A percentile compares a stretch with the other conserved stretches of the same genome.
Evolutionary conservation across 2,888 invertebrate genomes (phyloP).

Genomic region (Brassicogethes aeneus): DNA sequence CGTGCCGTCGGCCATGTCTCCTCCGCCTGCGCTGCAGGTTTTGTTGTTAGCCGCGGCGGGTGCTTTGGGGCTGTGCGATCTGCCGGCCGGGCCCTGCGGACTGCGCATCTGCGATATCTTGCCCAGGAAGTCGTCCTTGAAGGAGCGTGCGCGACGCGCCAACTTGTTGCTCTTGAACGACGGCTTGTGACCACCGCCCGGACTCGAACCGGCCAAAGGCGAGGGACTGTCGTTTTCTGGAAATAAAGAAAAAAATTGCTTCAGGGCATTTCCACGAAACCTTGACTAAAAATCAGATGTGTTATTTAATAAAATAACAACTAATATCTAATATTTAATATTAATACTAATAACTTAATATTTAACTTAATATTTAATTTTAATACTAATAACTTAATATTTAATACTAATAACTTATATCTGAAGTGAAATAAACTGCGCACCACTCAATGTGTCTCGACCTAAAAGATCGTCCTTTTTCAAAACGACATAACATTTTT

Average conservation of each 20-base stretch:
- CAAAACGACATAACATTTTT: no score
- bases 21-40: slow-evolving; percentile 25
- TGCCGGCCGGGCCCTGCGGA: slow-evolving; percentile 40
- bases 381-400: no score
- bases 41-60: slow-evolving; percentile 23
- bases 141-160: slow-evolving; percentile 79
- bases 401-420: no score
- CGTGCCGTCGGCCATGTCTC: slow-evolving; percentile 42
- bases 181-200: slow-evolving; percentile 67
- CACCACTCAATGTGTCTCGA: no score
- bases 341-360: no score
- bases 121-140: slow-evolving; percentile 88
- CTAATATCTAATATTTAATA: no score
- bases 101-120: slow-evolving; percentile 86
- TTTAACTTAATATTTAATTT: no score
- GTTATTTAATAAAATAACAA: no score
- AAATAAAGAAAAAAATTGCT: slow-evolving; percentile 16
- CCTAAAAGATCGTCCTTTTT: no score
- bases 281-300: no score
- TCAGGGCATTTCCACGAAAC: no score
- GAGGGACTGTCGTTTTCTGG: slow-evolving; percentile 33
- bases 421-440: no score
- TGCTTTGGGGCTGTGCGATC: slow-evolving; percentile 42
- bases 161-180: slow-evolving; percentile 75
- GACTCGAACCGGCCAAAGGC: slow-evolving; percentile 38